Evolutionary conservation across 2,888 invertebrate species (phyloP), one percentile per base, ranked within the genome.

Genomic region (Macrophya annulata): DNA sequence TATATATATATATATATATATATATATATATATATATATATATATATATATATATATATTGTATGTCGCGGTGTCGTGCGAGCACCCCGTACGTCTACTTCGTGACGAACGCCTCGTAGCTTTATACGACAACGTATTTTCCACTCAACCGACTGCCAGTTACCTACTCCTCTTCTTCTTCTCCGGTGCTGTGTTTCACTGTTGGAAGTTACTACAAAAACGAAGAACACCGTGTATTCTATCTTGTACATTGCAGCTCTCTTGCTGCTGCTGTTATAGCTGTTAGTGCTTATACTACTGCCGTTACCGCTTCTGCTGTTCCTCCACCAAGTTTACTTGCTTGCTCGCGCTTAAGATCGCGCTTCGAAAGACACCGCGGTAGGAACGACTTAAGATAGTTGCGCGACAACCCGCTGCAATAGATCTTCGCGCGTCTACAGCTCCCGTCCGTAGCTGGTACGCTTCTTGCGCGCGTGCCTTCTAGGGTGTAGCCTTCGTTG

Each of bases 401-500:
- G 62, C 81, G 81, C 81, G 81, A 81, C 81, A 62, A 62, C 12
- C 62, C 45, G 21, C 40, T 51, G 62, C 81, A 62, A 81, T 81
- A 81, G 81, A 81, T 81, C 81, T 81, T 59, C 43, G 81, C 81
- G 81, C 43, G 55, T 55, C 76, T 5, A 21, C 1, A 31, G 31
- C 76, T 21, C 45, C n/a, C 74, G 17, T 74, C 45, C 40, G 40
- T n/a, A 25, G 43, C 21, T 45, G 43, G 72, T 81, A 12, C 21
- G 55, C 59, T 81, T 81, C 81, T 81, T 81, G 81, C 62, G 81
- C 81, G 81, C 81, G 81, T 81, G 81, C 81, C 59, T 81, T 81
- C 62, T 81, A 81, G 62, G 81, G 81, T 81, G 77, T 55, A 77
- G 77, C 6, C n/a, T 3, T 55, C n/a, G n/a, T 8, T 0, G n/a